phyloP scores from a whole-genome alignment of 2,113 vertebrate species.

The Hyaena hyaena region DNA sequence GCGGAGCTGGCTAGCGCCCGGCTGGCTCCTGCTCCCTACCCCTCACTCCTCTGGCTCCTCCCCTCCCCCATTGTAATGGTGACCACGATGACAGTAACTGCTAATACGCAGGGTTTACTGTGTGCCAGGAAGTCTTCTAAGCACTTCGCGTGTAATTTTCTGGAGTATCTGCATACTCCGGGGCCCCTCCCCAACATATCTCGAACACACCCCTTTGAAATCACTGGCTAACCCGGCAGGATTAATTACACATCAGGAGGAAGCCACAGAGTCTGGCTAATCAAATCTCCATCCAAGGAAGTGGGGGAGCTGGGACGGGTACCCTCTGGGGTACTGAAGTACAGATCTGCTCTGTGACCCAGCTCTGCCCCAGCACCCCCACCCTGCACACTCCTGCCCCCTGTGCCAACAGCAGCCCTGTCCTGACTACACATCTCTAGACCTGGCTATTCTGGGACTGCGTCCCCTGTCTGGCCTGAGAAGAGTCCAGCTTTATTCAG shows the following conservation, averaged over 20 bases:
- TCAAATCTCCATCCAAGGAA: conserved; percentile 32
- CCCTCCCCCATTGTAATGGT: background rate
- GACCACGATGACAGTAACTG: background rate
- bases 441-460: background rate
- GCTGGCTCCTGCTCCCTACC: background rate
- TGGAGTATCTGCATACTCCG: background rate
- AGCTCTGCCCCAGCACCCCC: background rate
- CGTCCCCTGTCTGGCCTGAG: background rate
- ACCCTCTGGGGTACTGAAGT: background rate
- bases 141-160: background rate
- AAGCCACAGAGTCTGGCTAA: background rate
- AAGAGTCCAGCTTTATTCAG: background rate
- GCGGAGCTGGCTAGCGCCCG: background rate
- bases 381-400: background rate
- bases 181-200: background rate
- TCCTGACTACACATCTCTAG: background rate
- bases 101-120: background rate
- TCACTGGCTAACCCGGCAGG: background rate
- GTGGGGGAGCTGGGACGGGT: background rate
- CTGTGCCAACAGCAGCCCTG: background rate
- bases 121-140: background rate
- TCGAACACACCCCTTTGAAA: conserved; percentile 6
- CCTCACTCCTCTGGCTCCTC: background rate
- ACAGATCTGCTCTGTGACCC: background rate
- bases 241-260: background rate